phyloP scores from a whole-genome alignment of 2,888 invertebrate genomes.

The Polyommatus iphigenia region DNA sequence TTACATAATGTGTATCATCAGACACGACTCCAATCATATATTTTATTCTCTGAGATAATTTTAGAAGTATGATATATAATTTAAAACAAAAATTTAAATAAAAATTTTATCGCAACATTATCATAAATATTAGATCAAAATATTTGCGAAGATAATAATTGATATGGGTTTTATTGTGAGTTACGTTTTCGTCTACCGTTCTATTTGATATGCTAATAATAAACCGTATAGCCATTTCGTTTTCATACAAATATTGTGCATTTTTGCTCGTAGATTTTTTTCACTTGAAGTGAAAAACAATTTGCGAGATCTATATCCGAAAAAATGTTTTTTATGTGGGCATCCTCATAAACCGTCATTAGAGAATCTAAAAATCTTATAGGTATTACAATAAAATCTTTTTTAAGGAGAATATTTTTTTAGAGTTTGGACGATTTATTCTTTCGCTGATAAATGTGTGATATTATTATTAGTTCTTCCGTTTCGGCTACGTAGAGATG shows the following conservation, averaged over 20 bases:
- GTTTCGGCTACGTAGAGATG: no score
- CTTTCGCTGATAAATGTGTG: no score
- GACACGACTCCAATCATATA: neutral
- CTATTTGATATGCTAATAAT: neutral
- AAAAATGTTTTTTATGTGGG: no score
- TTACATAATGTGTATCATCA: neutral
- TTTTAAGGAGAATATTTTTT: no score
- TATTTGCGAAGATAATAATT: neutral
- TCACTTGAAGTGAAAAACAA: no score
- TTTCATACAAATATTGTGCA: neutral
- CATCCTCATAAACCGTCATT: no score
- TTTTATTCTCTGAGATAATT: neutral
- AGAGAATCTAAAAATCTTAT: no score
- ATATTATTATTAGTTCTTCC: no score
- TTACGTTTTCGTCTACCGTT: neutral
- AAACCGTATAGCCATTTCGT: neutral
- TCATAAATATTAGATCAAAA: conserved; percentile 8
- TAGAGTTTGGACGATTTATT: no score
- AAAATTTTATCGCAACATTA: neutral
- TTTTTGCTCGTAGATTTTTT: no score
- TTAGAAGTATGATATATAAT: neutral
- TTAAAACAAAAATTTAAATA: neutral
- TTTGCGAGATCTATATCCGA: no score
- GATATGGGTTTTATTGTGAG: conserved; percentile 17
- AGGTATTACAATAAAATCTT: no score